These are phyloP conservation scores for Bujurquina vittata DNA, from an alignment of 2,113 vertebrate genomes.

Conservation along the genomic window DNA sequence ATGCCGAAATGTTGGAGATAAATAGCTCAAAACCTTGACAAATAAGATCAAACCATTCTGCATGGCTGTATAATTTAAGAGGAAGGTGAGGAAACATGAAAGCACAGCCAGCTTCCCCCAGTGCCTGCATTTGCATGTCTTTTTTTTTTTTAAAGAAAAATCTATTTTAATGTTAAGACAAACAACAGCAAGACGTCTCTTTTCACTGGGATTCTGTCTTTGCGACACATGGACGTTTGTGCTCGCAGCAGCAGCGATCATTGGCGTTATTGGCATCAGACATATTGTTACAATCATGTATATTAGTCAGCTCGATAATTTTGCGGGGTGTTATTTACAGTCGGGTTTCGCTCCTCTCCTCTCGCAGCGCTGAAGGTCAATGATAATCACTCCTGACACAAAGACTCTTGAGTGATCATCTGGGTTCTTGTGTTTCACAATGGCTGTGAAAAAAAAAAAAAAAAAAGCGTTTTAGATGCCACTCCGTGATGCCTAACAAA, in stretches of 20 bases:
- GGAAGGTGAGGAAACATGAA: conserved; percentile 10
- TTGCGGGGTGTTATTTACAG: conserved; percentile 15
- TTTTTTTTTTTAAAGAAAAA: not conserved
- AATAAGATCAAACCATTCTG: conserved; percentile 8
- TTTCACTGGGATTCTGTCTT: not conserved
- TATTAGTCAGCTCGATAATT: conserved; percentile 16
- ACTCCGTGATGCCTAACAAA: conserved; percentile 42
- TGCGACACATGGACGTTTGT: not conserved
- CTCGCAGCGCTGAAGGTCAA: conserved; percentile 63
- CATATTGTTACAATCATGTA: conserved; percentile 14
- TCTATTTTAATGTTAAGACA: conserved; percentile 25
- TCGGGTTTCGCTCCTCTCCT: conserved; percentile 22
- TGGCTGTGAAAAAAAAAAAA: conserved; percentile 21
- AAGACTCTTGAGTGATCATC: conserved; percentile 63
- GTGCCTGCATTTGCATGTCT: not conserved
- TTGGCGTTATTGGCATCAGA: conserved; percentile 12
- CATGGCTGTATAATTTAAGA: not conserved
- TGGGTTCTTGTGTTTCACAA: conserved; percentile 52
- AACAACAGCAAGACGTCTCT: not conserved
- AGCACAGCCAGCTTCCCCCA: not conserved
- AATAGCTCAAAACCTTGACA: conserved; percentile 14
- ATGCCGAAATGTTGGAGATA: not conserved
- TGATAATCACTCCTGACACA: conserved; percentile 60
- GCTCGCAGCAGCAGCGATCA: not conserved
- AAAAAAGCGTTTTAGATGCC: conserved; percentile 27